These are phyloP conservation scores for Acanthosepion esculentum DNA, from an alignment of 2,888 invertebrate genomes.

Conservation along the genomic window DNA sequence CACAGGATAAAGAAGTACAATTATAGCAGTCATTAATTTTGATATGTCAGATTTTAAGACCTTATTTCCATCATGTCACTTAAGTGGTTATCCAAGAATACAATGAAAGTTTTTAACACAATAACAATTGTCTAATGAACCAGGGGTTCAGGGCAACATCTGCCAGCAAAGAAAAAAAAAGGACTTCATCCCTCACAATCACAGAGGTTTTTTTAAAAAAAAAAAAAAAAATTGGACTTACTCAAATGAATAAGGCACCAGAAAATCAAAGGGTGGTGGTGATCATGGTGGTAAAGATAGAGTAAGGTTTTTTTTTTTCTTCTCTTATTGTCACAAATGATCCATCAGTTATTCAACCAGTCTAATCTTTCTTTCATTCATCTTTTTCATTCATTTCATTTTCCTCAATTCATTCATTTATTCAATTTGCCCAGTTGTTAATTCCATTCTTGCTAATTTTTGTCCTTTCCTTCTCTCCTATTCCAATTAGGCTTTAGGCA, in stretches of 20 bases:
- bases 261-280: not conserved
- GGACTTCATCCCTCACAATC: not conserved
- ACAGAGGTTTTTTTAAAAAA: not conserved
- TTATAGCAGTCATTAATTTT: slow-evolving; percentile 9
- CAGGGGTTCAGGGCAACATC: slow-evolving; percentile 7
- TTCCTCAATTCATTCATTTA: not conserved
- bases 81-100: not conserved
- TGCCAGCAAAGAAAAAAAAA: not conserved
- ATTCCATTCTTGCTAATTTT: not conserved
- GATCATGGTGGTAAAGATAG: not conserved
- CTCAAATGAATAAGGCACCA: not conserved
- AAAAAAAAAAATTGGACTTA: not conserved
- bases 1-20: not conserved
- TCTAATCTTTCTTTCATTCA: slow-evolving; percentile 20
- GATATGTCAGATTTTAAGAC: not conserved
- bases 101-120: slow-evolving; percentile 14
- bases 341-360: slow-evolving; percentile 18
- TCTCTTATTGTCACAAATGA: not conserved
- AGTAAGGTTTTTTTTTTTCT: not conserved
- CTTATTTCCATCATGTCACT: slow-evolving; percentile 9
- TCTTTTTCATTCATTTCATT: not conserved
- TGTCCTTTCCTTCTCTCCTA: not conserved
- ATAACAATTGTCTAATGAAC: slow-evolving; percentile 11
- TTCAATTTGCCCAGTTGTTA: slow-evolving; percentile 8
- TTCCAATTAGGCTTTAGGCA: not conserved